Evolutionary conservation across 2,797 vertebrate genomes (phyloP).

Genomic region (Aeoliscus strigatus): DNA sequence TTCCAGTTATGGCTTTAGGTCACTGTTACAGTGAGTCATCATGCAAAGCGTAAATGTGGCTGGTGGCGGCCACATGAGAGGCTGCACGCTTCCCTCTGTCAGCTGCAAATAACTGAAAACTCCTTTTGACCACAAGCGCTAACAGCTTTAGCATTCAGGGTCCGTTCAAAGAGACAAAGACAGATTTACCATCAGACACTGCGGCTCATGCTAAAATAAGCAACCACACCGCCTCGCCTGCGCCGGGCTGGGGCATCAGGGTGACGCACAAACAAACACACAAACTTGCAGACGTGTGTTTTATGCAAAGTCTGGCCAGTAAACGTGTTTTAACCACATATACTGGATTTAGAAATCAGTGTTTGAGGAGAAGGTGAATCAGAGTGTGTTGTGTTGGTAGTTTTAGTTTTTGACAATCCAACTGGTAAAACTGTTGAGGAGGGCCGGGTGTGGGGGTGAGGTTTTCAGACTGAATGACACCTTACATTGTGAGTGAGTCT

Average conservation of each 20-base stretch:
- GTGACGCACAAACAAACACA: conserved; percentile 57
- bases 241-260: conserved; percentile 31
- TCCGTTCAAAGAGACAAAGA: conserved; percentile 34
- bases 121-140: conserved; percentile 59
- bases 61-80: conserved; percentile 52
- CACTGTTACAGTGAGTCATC: conserved; percentile 62
- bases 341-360: conserved; percentile 36
- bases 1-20: conserved; percentile 66
- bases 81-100: conserved; percentile 19
- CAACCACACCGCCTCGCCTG: conserved; percentile 42
- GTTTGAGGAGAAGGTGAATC: too few relatives aligned
- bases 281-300: conserved; percentile 49
- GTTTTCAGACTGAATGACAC: too few relatives aligned
- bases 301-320: conserved; percentile 48
- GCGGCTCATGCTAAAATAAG: conserved; percentile 60
- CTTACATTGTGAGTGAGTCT: too few relatives aligned
- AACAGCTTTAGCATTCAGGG: conserved; percentile 31
- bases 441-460: too few relatives aligned
- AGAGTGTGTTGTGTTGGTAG: too few relatives aligned
- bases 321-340: conserved; percentile 23
- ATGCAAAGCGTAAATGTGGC: conserved; percentile 49
- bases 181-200: conserved; percentile 55
- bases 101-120: conserved; percentile 57
- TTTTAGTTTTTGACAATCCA: too few relatives aligned
- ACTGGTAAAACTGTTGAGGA: too few relatives aligned